Evolutionary conservation across 1,140 invertebrate species (phyloP).

Genomic region (Pentalonia nigronervosa): DNA sequence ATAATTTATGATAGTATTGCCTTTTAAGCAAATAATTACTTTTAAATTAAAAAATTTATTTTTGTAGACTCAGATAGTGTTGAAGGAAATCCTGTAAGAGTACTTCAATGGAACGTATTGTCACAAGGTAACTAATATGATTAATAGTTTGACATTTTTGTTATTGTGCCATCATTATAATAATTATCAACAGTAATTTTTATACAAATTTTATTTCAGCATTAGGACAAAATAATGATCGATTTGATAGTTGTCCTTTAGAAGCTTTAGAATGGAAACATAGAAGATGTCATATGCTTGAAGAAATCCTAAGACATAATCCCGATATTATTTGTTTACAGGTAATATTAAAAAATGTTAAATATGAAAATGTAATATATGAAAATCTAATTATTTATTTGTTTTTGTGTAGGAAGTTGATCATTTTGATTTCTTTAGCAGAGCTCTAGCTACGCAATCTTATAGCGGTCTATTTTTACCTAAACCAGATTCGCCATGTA

Average conservation of each 20-base stretch:
- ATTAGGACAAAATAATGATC: slow-evolving; percentile 75
- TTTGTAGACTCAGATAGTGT: slow-evolving; percentile 26
- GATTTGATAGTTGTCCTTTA: slow-evolving; percentile 76
- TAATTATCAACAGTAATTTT: background rate
- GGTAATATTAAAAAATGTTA: slow-evolving; percentile 63
- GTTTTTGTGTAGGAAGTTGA: slow-evolving; percentile 73
- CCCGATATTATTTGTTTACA: slow-evolving; percentile 80
- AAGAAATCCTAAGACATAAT: slow-evolving; percentile 75
- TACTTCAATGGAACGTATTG: slow-evolving; percentile 80
- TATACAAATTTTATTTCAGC: slow-evolving; percentile 65
- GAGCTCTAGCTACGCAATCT: slow-evolving; percentile 71
- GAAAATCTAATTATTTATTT: background rate
- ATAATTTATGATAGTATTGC: too few relatives aligned
- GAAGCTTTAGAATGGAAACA: slow-evolving; percentile 76
- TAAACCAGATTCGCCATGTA: slow-evolving; percentile 81
- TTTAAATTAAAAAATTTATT: background rate
- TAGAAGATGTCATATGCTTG: slow-evolving; percentile 73
- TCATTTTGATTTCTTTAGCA: slow-evolving; percentile 75
- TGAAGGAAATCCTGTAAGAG: slow-evolving; percentile 65
- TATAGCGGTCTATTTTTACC: slow-evolving; percentile 78
- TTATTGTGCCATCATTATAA: background rate
- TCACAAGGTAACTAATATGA: slow-evolving; percentile 72
- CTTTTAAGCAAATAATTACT: background rate
- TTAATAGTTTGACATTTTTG: background rate
- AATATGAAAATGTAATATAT: background rate